These are phyloP conservation scores for Unio pictorum DNA, from an alignment of 2,888 invertebrate genomes.

Conservation along the genomic window DNA sequence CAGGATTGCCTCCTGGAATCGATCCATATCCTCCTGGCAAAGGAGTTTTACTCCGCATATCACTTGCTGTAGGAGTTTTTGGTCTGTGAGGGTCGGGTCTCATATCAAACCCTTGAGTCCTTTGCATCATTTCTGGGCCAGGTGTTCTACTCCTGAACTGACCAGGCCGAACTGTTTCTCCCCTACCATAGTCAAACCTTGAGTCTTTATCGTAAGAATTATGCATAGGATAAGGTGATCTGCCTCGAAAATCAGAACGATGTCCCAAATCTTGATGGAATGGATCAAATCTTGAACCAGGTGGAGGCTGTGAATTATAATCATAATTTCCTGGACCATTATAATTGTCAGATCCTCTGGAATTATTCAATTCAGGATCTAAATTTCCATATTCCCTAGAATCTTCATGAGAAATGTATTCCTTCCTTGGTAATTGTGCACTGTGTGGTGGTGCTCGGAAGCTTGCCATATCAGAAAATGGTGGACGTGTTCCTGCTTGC, in stretches of 20 bases:
- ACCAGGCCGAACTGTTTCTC: conserved; percentile 52
- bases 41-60: conserved; percentile 69
- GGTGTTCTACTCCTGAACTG: conserved; percentile 69
- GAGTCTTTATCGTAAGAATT: conserved; percentile 36
- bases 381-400: conserved; percentile 29
- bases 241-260: conserved; percentile 31
- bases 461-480: conserved; percentile 30
- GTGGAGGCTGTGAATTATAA: conserved; percentile 48
- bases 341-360: conserved; percentile 40
- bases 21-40: conserved; percentile 48
- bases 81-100: conserved; percentile 56
- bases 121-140: conserved; percentile 69
- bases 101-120: conserved; percentile 55
- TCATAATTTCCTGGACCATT: conserved; percentile 23
- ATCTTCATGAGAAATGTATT: conserved; percentile 31
- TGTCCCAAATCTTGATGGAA: conserved; percentile 32
- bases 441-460: conserved; percentile 25
- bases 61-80: conserved; percentile 65
- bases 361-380: conserved; percentile 40
- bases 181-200: conserved; percentile 30
- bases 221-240: conserved; percentile 43
- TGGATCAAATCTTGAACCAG: conserved; percentile 53
- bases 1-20: conserved; percentile 36
- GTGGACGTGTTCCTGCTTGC: conserved; percentile 26
- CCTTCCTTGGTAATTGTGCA: conserved; percentile 43